Base-by-base conservation (phyloP, 1,140 invertebrate genomes). In the Tribolium madens region DNA sequence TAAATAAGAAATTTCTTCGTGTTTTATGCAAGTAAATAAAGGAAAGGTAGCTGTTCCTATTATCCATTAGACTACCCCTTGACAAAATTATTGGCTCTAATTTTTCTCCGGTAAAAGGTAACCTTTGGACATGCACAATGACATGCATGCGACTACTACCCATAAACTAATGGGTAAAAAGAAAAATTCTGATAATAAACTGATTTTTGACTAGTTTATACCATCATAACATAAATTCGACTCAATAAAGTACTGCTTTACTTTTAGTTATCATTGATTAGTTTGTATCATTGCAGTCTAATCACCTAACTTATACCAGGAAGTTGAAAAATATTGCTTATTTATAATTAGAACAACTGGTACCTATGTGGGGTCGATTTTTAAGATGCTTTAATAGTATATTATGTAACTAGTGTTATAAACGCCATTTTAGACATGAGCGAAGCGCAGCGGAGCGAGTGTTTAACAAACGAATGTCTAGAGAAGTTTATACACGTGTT, bases 1-100 rank as follows among this genome's bases (percentile, higher is more conserved):
- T 71, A 71, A 71, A 71, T 71, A 71, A 71, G 68, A 71, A 71
- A 71, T 71, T 71, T 71, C 36, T n/a, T 31, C 68, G 68, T 71
- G 68, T 47, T 71, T 71, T 13, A 18, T 5, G 17, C 68, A 47
- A 26, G 68, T 71, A 71, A 71, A 71, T 71, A 71, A 71, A 69
- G 46, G 52, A 57, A 21, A 57, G 14, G 12, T 13, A 26, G 15
- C 10, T 57, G 14, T 57, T 57, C 17, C 17, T 21, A 17, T 21
- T 7, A 26, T 4, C 53, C 17, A 18, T 18, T 71, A 71, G 10
- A 21, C 10, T 9, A 57, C 52, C 64, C 9, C 17, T 18, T 71
- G 18, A 71, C 31, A 21, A 71, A 71, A 71, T 71, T 71, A 71
- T 71, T 71, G 68, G 46, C n/a, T 46, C 13, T n/a, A 69, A 69